Conservation (phyloP, 2,113 vertebrate species). For the Fregata magnificens region DNA sequence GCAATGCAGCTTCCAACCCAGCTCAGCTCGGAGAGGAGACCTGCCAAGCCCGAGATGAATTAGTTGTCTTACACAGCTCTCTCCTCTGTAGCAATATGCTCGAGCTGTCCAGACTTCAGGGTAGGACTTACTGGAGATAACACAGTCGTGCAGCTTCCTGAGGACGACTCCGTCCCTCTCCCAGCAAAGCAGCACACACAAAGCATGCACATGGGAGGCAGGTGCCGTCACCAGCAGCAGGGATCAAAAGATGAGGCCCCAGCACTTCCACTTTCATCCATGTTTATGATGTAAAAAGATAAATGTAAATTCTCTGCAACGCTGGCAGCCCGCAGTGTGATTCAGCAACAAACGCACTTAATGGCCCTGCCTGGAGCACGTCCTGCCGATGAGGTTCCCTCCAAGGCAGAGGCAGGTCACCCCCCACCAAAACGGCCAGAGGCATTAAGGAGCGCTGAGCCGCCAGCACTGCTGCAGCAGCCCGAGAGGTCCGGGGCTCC, state of each 20-base stretch:
- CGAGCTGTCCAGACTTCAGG: neutral
- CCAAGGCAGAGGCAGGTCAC: neutral
- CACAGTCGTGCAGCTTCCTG: neutral
- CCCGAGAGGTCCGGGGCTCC: too few species aligned
- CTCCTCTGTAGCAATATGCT: neutral
- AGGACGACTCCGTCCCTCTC: neutral
- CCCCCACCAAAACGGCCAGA: accelerated
- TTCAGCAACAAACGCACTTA: neutral
- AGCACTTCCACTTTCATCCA: neutral
- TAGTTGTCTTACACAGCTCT: neutral
- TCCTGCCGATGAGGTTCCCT: neutral
- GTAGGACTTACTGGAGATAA: neutral
- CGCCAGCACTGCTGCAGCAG: neutral
- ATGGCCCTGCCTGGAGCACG: neutral
- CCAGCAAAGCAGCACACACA: neutral
- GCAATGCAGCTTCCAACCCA: neutral
- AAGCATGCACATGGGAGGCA: neutral
- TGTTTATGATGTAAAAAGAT: neutral
- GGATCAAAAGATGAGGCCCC: neutral
- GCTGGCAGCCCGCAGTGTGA: neutral
- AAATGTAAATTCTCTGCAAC: neutral
- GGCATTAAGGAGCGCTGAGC: neutral
- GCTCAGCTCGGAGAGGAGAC: neutral
- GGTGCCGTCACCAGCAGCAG: neutral
- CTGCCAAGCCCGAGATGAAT: neutral